Conservation (phyloP, 2,888 invertebrate genomes). For the Sinotaia quadrata region DNA sequence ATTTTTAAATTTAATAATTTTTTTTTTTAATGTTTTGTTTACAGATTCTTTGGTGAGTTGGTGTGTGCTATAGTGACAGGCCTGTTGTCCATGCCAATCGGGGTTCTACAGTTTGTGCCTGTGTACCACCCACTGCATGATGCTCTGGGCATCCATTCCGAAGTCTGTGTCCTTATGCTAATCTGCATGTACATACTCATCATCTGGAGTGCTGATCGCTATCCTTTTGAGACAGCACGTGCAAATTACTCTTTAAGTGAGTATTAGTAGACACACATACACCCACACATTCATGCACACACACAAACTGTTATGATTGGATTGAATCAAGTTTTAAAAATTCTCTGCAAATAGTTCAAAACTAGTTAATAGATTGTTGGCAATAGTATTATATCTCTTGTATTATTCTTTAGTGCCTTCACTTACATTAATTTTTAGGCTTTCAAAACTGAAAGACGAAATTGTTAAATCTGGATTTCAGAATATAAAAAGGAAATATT, state of each 20-base stretch:
- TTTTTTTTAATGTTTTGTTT: no score
- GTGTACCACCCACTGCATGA: constrained; percentile 87
- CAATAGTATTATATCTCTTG: no score
- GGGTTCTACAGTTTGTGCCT: constrained; percentile 81
- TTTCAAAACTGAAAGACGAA: no score
- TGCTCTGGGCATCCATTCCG: constrained; percentile 79
- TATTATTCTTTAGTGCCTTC: no score
- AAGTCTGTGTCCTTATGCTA: constrained; percentile 80
- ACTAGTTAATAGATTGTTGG: no score
- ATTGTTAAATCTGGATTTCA: no score
- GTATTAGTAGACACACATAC: background rate
- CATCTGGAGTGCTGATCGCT: constrained; percentile 78
- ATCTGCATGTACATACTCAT: constrained; percentile 78
- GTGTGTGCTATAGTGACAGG: constrained; percentile 75
- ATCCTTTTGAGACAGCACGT: constrained; percentile 49
- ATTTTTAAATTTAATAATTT: no score
- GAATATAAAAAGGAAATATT: no score
- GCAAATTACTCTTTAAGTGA: constrained; percentile 3
- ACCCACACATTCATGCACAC: background rate
- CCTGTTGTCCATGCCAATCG: constrained; percentile 81
- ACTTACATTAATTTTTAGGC: no score
- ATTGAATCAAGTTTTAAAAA: no score
- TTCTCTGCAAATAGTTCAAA: no score
- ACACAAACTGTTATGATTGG: background rate
- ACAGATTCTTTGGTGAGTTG: constrained; percentile 75